Conservation (phyloP, 1,140 invertebrate genomes). For the Bombus sibiricus region DNA sequence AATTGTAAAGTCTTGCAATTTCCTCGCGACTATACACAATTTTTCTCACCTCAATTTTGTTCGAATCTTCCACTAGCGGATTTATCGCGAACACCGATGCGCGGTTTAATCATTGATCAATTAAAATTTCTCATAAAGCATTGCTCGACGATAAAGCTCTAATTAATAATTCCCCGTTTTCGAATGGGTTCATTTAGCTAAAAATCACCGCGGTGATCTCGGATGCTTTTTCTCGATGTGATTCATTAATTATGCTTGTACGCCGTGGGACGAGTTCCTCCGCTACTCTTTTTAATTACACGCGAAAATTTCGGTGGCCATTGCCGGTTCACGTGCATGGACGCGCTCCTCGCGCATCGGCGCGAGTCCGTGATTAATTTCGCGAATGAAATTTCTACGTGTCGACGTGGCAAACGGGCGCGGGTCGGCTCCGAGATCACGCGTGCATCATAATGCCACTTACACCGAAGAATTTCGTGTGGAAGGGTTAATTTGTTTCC, state of each 20-base stretch:
- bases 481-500: too few relatives aligned
- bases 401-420: not conserved
- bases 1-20: too few relatives aligned
- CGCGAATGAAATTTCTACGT: constrained; percentile 51
- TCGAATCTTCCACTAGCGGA: not conserved
- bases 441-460: not conserved
- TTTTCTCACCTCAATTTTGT: too few relatives aligned
- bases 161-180: constrained; percentile 5
- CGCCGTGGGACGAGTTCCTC: not conserved
- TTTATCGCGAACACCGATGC: not conserved
- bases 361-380: constrained; percentile 49
- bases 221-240: not conserved
- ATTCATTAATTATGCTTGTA: not conserved
- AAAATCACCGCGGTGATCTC: not conserved
- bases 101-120: not conserved
- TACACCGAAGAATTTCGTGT: too few relatives aligned
- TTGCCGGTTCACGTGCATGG: not conserved
- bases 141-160: not conserved
- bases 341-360: too few relatives aligned
- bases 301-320: not conserved
- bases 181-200: not conserved
- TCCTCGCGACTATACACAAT: too few relatives aligned
- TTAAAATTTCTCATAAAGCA: constrained; percentile 1
- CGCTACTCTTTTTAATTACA: constrained; percentile 34
- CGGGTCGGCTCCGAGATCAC: not conserved